Base-by-base conservation (phyloP, 2,113 vertebrate genomes). In the Microtus ochrogaster region DNA sequence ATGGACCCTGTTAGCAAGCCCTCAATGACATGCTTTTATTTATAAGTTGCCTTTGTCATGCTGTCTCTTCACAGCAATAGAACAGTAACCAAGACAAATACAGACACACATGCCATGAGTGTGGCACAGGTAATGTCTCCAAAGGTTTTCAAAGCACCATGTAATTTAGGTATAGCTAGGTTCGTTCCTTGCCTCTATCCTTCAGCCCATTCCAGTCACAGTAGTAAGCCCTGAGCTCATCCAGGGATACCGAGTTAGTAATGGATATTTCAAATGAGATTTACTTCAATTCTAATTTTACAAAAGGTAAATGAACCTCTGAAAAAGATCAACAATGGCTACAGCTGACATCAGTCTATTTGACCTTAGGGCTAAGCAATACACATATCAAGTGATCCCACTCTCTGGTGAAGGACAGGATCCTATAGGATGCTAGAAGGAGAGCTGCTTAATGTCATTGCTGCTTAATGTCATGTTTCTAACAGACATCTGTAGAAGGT, bases 331-430 rank as follows among this genome's bases (percentile, higher is more conserved):
- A 33, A 12, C 77, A 90, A 70, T 39, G 44, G 9, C 72, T 79
- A 52, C 49, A 74, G 12, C 2, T 87, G 21, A 86, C 70, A 26
- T 9, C n/a, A 55, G 52, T 72, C n/a, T 24, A 21, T 24, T 73
- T 86, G 65, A 70, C 39, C 85, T 52, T 73, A 74, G 70, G 33
- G 55, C 24, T 96, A 86, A 94, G 39, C 79, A 36, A 74, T n/a
- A 70, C 52, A 66, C 39, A 55, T 66, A 74, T 44, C 30, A 84
- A 63, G 61, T 24, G n/a, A 33, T 72, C 17, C 44, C 14, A 73
- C 65, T 72, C 36, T 47, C 52, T 70, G 66, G 74, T 72, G 70
- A 92, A 90, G 86, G 63, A 36, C 41, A 90, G 41, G n/a, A 33
- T 82, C 33, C 12, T 36, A 8, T 41, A 55, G 17, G 26, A 72